These are phyloP conservation scores for Meliscaeva auricollis DNA, from an alignment of 2,888 invertebrate species.

Conservation along the genomic window DNA sequence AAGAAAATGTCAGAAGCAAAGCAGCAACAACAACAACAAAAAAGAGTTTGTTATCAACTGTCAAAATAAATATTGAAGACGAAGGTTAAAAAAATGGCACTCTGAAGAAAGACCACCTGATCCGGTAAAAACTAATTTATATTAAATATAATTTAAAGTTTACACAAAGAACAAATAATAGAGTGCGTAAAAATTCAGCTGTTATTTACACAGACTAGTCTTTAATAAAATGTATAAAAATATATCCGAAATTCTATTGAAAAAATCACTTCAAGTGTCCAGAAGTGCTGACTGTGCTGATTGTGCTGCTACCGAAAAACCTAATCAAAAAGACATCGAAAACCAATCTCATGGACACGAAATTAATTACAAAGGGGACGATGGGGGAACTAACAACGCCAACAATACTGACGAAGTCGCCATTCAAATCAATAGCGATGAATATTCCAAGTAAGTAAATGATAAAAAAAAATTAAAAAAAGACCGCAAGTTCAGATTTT, in stretches of 20 bases:
- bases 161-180: neutral
- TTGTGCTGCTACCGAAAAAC: constrained; percentile 46
- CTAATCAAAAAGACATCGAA: constrained; percentile 34
- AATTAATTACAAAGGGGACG: constrained; percentile 17
- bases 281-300: constrained; percentile 59
- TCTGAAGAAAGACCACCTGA: constrained; percentile 72
- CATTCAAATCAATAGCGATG: constrained; percentile 57
- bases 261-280: constrained; percentile 40
- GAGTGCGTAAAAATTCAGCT: neutral
- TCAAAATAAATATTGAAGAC: constrained; percentile 62
- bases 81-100: constrained; percentile 67
- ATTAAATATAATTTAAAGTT: constrained; percentile 6
- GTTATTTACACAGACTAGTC: neutral
- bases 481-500: constrained; percentile 6
- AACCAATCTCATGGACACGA: constrained; percentile 15
- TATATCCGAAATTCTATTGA: constrained; percentile 48
- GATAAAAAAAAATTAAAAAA: constrained; percentile 38
- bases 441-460: constrained; percentile 52
- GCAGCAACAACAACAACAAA: constrained; percentile 7
- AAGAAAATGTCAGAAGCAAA: neutral
- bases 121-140: constrained; percentile 58
- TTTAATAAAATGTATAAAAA: constrained; percentile 54
- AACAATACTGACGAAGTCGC: constrained; percentile 11
- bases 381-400: neutral
- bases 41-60: constrained; percentile 66